phyloP scores from a whole-genome alignment of 2,888 invertebrate species.

The Dolichopus griseipennis region DNA sequence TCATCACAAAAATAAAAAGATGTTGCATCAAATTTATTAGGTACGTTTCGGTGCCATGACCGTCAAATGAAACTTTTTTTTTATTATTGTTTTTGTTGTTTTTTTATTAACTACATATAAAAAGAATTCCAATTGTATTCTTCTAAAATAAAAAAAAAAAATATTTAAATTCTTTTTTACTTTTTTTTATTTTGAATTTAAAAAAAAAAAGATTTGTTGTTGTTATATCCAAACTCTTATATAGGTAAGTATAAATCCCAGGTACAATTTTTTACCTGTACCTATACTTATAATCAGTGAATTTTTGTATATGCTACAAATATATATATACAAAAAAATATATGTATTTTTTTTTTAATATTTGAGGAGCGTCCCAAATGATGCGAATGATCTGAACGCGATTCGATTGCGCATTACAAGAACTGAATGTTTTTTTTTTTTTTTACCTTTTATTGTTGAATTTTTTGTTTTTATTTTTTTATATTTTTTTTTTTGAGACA shows the following conservation, averaged over 20 bases:
- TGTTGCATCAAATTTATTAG: slow-evolving; percentile 6
- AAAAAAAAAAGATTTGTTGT: too few relatives aligned
- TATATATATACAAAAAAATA: too few relatives aligned
- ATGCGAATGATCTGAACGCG: slow-evolving; percentile 1
- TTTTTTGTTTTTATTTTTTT: not conserved
- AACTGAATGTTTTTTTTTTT: too few relatives aligned
- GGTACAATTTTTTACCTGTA: not conserved
- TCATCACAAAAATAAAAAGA: not conserved
- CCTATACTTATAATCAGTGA: not conserved
- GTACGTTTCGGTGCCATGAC: not conserved
- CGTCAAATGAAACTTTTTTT: not conserved
- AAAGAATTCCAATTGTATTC: not conserved
- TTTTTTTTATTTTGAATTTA: not conserved
- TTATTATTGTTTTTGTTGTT: not conserved
- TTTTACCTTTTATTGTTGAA: too few relatives aligned
- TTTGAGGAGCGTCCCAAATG: slow-evolving; percentile 4
- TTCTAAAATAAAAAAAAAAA: not conserved
- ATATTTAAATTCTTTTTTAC: not conserved
- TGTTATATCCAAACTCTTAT: too few relatives aligned
- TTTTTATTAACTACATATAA: not conserved
- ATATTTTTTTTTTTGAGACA: not conserved
- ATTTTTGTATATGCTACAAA: too few relatives aligned
- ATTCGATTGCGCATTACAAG: not conserved
- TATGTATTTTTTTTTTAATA: not conserved
- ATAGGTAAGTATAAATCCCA: too few relatives aligned